A percentile compares a stretch with the other conserved stretches of the same genome.
Conservation (phyloP, 2,113 vertebrate genomes). For the Plecturocebus donacophilus region DNA sequence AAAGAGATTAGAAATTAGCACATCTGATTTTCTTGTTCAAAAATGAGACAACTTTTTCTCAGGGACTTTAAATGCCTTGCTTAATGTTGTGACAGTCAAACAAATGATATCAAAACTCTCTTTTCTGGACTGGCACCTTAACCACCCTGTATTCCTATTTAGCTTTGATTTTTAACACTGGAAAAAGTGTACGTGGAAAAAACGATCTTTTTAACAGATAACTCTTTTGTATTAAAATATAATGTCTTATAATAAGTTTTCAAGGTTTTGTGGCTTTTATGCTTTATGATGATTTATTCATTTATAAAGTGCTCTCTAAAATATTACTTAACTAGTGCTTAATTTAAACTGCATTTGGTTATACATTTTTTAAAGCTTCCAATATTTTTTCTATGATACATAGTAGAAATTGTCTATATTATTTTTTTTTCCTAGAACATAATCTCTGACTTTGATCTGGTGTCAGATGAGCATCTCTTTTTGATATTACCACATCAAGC, state of each 20-base stretch:
- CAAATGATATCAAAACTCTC: background rate
- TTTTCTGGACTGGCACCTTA: accelerated
- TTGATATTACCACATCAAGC: slow-evolving; percentile 18
- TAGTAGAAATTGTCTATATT: slow-evolving; percentile 48
- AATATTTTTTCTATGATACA: background rate
- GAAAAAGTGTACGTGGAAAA: background rate
- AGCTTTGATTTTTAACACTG: background rate
- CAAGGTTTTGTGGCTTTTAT: background rate
- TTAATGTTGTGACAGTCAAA: background rate
- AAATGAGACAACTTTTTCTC: background rate
- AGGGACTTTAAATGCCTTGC: background rate
- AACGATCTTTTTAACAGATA: background rate
- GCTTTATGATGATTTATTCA: slow-evolving; percentile 40
- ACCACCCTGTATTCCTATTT: background rate
- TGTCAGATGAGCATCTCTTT: slow-evolving; percentile 60
- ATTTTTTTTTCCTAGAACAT: slow-evolving; percentile 49
- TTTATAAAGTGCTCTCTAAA: slow-evolving; percentile 21
- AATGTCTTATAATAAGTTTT: background rate
- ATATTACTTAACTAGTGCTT: background rate
- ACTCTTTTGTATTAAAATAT: background rate
- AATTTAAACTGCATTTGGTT: slow-evolving; percentile 22
- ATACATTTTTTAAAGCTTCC: slow-evolving; percentile 28
- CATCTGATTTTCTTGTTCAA: background rate
- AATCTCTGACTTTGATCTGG: slow-evolving; percentile 52
- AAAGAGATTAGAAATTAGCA: background rate